Base-by-base conservation (phyloP, 1,140 invertebrate species). In the Drosophila nikananu region DNA sequence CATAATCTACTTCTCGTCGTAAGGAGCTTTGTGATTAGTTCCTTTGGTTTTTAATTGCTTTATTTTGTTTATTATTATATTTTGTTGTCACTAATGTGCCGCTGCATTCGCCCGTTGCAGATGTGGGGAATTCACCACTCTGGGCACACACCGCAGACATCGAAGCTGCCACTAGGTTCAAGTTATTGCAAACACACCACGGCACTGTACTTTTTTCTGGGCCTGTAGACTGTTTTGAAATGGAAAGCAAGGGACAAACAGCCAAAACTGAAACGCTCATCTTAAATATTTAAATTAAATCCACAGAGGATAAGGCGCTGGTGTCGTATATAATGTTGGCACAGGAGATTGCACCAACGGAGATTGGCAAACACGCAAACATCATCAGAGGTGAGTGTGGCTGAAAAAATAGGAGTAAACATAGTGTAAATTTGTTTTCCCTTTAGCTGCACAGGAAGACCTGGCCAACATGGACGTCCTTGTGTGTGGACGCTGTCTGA, bases 401-500 rank as follows among this genome's bases (percentile, higher is more conserved):
- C 37, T 25, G 2, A 35, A 41, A 57, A 75, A n/a, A 9, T 30
- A 9, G 6, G 55, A 39, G 54, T 25, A 39, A 39, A 37, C 66
- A 51, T 25, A n/a, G 23, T 37, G 13, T 41, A 32, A 17, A 8
- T 23, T 39, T 54, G 62, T 21, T 46, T 23, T 19, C 5, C 1
- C 5, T 37, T 21, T 21, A 93, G 96, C 95, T 80, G 95, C 96
- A 13, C 95, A 96, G 94, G 95, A 96, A 77, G 95, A 96, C 89
- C 95, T 97, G 93, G 95, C 95, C 60, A 95, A 95, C 57, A 92
- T 97, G 72, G 96, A 97, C 94, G 95, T 97, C 9, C 94, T 97
- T 46, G 96, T 97, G 1, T 97, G 97, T 93, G 97, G 97, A 17
- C 94, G 95, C 66, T 97, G 97, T 83, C 95, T 97, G 90, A 94